Percentiles rank a stretch among this genome's conserved stretches.
Conservation (phyloP, 2,113 vertebrate genomes). For the Cryptotis parvus region DNA sequence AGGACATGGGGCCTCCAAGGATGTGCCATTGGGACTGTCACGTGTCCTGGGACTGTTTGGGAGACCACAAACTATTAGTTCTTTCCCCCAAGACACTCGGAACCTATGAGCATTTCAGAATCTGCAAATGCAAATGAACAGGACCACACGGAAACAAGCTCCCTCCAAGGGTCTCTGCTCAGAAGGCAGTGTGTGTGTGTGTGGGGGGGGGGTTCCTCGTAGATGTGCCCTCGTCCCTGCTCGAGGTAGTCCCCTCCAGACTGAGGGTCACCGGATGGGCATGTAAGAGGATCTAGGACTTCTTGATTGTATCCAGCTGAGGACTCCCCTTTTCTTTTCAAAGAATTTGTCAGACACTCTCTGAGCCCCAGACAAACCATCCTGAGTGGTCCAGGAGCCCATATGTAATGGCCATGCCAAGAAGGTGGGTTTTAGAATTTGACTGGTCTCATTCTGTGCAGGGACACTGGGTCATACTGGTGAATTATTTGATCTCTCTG, state of each 20-base stretch:
- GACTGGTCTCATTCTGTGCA: not conserved
- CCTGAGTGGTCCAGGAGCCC: not conserved
- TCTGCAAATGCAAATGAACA: not conserved
- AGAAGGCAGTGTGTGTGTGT: not conserved
- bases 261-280: no score
- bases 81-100: not conserved
- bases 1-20: not conserved
- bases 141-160: not conserved
- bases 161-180: not conserved
- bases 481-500: not conserved
- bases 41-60: not conserved
- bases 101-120: not conserved
- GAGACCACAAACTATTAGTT: not conserved
- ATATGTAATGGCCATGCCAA: not conserved
- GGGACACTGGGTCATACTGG: not conserved
- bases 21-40: not conserved
- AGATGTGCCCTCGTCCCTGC: not conserved
- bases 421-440: not conserved
- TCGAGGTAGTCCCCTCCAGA: no score
- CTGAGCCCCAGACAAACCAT: not conserved
- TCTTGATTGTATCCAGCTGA: not conserved
- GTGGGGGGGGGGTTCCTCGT: not conserved
- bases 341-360: not conserved
- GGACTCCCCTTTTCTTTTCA: not conserved
- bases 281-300: not conserved